A percentile compares a stretch with the other conserved stretches of the same genome.
Evolutionary conservation across 2,888 invertebrate species (phyloP).

Genomic region (Agelastica alni): DNA sequence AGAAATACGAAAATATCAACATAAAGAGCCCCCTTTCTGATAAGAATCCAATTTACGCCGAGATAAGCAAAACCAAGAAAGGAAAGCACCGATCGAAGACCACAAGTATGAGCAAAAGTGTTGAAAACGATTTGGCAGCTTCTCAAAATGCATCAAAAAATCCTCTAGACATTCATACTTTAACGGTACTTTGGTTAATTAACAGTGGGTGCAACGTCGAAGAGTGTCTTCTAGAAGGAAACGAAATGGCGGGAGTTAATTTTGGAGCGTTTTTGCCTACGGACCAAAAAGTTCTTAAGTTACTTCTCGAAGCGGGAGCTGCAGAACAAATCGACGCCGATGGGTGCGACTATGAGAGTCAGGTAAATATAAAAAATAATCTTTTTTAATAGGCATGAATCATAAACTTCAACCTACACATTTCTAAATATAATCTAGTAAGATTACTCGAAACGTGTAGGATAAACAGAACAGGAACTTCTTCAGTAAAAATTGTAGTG

Average conservation of each 20-base stretch:
- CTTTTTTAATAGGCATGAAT: no score
- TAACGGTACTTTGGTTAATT: conserved; percentile 77
- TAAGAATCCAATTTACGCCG: conserved; percentile 50
- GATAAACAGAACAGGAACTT: no score
- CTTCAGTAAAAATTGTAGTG: no score
- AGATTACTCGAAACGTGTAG: no score
- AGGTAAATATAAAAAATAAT: conserved; percentile 47
- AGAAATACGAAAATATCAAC: conserved; percentile 42
- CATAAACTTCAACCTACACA: no score
- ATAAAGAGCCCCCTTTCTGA: conserved; percentile 46
- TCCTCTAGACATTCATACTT: conserved; percentile 65
- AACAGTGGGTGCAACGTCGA: conserved; percentile 69
- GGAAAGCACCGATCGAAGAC: conserved; percentile 17
- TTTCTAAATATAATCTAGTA: conserved; percentile 12
- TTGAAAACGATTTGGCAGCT: conserved; percentile 24
- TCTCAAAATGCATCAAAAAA: conserved; percentile 24
- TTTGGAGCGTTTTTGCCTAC: conserved; percentile 67
- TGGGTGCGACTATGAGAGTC: conserved; percentile 55
- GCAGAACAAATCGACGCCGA: conserved; percentile 59
- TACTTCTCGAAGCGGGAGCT: conserved; percentile 77
- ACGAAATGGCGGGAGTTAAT: conserved; percentile 56
- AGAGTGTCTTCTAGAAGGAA: conserved; percentile 59
- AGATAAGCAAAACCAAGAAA: conserved; percentile 49
- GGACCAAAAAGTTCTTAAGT: conserved; percentile 70
- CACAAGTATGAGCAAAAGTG: conserved; percentile 17